phyloP scores from a whole-genome alignment of 2,797 vertebrate species.

The Naso thynnoides region DNA sequence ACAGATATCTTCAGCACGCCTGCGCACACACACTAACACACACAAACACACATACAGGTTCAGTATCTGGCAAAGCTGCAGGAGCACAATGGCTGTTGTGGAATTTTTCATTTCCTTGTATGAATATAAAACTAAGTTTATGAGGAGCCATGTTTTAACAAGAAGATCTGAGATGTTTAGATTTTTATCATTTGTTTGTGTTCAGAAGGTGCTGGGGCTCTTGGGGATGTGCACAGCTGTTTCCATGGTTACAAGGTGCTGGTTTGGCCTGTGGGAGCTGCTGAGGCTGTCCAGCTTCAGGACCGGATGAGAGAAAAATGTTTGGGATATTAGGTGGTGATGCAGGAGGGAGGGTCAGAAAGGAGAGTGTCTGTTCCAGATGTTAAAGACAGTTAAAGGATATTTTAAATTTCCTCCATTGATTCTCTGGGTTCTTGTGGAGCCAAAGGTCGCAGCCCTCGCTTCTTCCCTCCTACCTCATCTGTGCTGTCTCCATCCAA shows the following conservation, averaged over 20 bases:
- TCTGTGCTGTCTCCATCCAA: conserved; percentile 33
- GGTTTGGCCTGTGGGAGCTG: conserved; percentile 19
- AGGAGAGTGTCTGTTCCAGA: conserved; percentile 55
- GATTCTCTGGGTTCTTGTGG: conserved; percentile 53
- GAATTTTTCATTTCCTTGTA: conserved; percentile 48
- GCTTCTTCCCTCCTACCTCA: background rate
- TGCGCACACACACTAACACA: conserved; percentile 6
- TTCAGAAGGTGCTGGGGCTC: background rate
- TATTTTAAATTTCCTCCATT: conserved; percentile 28
- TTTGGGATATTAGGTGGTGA: conserved; percentile 27
- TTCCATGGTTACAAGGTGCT: conserved; percentile 39
- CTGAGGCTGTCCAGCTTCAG: conserved; percentile 28
- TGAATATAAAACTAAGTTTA: conserved; percentile 43
- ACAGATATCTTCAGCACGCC: background rate
- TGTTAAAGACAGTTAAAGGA: conserved; percentile 49
- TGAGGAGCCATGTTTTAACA: background rate
- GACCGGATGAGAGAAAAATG: conserved; percentile 6
- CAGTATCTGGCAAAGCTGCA: conserved; percentile 12
- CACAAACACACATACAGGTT: conserved; percentile 15
- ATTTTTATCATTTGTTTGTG: conserved; percentile 15
- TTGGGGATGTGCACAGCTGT: conserved; percentile 17
- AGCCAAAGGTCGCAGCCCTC: conserved; percentile 36
- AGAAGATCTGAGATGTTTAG: background rate
- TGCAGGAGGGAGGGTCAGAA: conserved; percentile 19
- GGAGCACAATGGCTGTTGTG: conserved; percentile 22